Percentiles rank a stretch among this genome's conserved stretches.
phyloP scores from a whole-genome alignment of 2,888 invertebrate genomes.

The Lithophane leautieri region DNA sequence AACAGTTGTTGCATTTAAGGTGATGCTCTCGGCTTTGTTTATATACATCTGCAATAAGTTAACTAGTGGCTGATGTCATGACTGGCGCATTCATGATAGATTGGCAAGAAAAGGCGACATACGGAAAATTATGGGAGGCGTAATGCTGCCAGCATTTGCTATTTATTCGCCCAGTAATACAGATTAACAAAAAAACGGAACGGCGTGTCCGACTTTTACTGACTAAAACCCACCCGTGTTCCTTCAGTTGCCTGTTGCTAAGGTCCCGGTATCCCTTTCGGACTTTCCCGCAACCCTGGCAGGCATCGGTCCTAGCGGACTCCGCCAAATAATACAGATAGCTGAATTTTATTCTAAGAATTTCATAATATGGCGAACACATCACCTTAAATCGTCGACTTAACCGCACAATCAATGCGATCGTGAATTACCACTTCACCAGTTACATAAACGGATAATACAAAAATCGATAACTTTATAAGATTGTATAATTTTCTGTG shows the following conservation, averaged over 20 bases:
- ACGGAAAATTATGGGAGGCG: too few relatives aligned
- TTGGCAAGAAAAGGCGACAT: background rate
- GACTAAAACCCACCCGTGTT: too few relatives aligned
- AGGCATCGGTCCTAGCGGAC: too few relatives aligned
- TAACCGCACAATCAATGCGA: constrained; percentile 21
- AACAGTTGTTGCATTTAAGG: constrained; percentile 11
- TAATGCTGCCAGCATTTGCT: too few relatives aligned
- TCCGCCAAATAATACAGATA: background rate
- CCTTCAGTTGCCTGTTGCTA: too few relatives aligned
- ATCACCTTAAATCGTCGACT: constrained; percentile 21
- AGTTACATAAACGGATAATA: constrained; percentile 35
- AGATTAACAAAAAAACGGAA: too few relatives aligned
- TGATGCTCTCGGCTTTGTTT: background rate
- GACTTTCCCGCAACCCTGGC: too few relatives aligned
- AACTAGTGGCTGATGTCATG: background rate
- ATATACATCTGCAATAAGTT: background rate
- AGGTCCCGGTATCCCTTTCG: too few relatives aligned
- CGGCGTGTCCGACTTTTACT: too few relatives aligned
- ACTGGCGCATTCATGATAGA: background rate
- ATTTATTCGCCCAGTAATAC: background rate
- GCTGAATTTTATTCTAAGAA: background rate
- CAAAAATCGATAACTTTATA: constrained; percentile 23
- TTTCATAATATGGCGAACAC: background rate
- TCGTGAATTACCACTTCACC: constrained; percentile 10
- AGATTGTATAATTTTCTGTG: constrained; percentile 17